Conservation (phyloP, 2,797 vertebrate genomes). For the Prionace glauca region DNA sequence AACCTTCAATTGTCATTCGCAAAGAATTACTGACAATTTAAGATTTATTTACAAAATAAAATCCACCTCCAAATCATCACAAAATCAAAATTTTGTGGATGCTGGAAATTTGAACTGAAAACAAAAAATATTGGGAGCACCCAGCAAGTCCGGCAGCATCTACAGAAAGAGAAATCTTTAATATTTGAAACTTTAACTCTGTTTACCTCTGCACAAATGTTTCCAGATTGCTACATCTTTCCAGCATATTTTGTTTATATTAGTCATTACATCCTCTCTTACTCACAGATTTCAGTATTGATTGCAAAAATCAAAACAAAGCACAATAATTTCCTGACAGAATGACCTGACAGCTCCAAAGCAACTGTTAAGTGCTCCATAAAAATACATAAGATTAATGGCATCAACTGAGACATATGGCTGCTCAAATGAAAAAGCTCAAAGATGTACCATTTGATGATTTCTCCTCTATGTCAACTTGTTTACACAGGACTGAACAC, state of each 20-base stretch:
- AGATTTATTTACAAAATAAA: not conserved
- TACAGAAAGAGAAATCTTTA: no score
- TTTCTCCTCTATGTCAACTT: not conserved
- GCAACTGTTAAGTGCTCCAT: not conserved
- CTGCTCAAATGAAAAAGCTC: not conserved
- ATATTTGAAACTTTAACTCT: not conserved
- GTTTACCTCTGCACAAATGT: not conserved
- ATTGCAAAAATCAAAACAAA: constrained; percentile 10
- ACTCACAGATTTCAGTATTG: not conserved
- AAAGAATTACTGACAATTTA: not conserved
- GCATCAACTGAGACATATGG: not conserved
- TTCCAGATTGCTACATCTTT: not conserved
- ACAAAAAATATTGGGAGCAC: not conserved
- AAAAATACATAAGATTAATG: constrained; percentile 15
- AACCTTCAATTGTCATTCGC: not conserved
- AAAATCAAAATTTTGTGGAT: not conserved
- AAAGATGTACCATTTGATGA: not conserved
- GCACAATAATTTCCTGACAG: not conserved
- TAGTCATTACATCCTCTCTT: not conserved
- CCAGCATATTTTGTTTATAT: not conserved
- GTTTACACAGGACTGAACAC: not conserved
- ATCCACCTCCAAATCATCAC: not conserved
- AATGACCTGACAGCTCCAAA: not conserved
- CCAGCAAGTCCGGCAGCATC: not conserved
- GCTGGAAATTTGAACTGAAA: not conserved